Evolutionary conservation across 2,888 invertebrate species (phyloP).

Genomic region (Acronicta aceris): DNA sequence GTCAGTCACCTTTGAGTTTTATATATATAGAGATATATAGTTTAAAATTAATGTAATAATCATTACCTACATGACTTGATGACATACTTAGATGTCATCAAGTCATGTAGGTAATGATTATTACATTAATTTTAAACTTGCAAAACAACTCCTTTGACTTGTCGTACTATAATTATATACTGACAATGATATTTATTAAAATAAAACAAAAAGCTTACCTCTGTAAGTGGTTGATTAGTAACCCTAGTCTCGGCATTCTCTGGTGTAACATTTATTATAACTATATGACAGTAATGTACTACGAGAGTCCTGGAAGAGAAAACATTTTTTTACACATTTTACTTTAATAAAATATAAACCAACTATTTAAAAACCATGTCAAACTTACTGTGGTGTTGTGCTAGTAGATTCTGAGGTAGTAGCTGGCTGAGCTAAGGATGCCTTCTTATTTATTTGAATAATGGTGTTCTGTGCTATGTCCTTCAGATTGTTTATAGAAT

Average conservation of each 20-base stretch:
- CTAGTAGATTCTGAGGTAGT: conserved; percentile 66
- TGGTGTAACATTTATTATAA: conserved; percentile 96
- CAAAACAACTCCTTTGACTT: too few relatives aligned
- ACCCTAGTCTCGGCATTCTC: conserved; percentile 94
- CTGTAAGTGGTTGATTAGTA: conserved; percentile 91
- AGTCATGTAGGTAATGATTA: too few relatives aligned
- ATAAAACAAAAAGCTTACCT: conserved; percentile 80
- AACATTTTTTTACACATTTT: neutral
- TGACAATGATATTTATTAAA: neutral
- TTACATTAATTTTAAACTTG: too few relatives aligned
- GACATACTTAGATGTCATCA: too few relatives aligned
- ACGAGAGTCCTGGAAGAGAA: conserved; percentile 89
- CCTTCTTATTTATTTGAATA: conserved; percentile 93
- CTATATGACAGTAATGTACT: conserved; percentile 96
- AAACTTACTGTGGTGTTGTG: conserved; percentile 68
- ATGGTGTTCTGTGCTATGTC: conserved; percentile 96
- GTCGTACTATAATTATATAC: too few relatives aligned
- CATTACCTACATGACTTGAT: too few relatives aligned
- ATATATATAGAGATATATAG: too few relatives aligned
- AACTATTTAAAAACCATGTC: neutral
- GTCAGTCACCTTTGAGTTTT: too few relatives aligned
- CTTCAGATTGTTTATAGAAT: conserved; percentile 95
- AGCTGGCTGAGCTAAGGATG: conserved; percentile 63
- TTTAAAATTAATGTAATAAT: too few relatives aligned
- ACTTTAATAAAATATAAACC: neutral